A percentile compares a stretch with the other conserved stretches of the same genome.
Conservation (phyloP, 2,113 vertebrate species). For the Serilophus lunatus region DNA sequence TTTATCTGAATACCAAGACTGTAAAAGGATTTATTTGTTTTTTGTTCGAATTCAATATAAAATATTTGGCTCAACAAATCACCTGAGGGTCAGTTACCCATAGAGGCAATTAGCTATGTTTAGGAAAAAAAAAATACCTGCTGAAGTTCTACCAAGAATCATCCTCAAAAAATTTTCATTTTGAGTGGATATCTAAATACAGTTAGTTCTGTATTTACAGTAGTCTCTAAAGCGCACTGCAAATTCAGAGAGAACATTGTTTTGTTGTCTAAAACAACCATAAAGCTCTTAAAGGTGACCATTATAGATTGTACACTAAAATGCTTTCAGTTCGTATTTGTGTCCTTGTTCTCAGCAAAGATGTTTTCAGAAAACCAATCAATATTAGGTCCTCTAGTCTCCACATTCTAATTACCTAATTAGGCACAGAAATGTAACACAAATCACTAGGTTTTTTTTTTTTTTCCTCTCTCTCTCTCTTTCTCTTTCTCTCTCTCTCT, state of each 20-base stretch:
- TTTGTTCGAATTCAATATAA: neutral
- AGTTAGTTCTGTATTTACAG: neutral
- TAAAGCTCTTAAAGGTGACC: conserved; percentile 2
- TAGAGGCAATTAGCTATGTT: neutral
- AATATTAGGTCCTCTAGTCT: neutral
- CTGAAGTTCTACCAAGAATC: neutral
- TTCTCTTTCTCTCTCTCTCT: neutral
- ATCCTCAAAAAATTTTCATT: neutral
- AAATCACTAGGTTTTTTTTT: neutral
- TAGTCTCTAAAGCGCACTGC: neutral
- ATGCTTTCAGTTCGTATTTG: conserved; percentile 21
- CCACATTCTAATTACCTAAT: conserved; percentile 69
- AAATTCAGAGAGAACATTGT: neutral
- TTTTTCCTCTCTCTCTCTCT: neutral
- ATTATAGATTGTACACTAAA: neutral
- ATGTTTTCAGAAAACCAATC: conserved; percentile 68
- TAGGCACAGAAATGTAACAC: conserved; percentile 48
- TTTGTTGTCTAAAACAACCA: neutral
- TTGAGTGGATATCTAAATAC: neutral
- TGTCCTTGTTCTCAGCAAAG: neutral
- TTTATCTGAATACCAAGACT: neutral
- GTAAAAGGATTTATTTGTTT: neutral
- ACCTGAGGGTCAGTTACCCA: neutral
- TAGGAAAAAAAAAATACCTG: neutral
- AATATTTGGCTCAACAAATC: neutral